Base-by-base conservation (phyloP, 2,797 vertebrate genomes). In the Anguilla megastoma region DNA sequence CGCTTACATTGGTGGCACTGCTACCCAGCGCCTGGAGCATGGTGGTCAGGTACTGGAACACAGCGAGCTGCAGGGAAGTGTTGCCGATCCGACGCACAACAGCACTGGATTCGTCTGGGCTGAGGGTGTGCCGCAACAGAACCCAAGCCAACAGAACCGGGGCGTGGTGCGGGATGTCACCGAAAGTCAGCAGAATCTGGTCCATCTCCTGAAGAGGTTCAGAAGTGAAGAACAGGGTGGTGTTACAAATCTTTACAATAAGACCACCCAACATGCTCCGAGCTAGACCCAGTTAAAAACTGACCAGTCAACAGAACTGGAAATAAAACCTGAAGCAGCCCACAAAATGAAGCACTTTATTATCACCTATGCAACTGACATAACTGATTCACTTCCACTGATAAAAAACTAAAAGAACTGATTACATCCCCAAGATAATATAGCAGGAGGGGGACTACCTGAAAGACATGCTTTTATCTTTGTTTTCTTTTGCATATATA, bases 81-180 rank as follows among this genome's bases (percentile, higher is more conserved):
- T 97, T 98, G 56, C 98, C 98, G 90, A 99, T 96, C 87, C 96
- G 97, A 91, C 97, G 95, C 92, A 99, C 93, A 54, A 97, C 90
- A 0, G 93, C 95, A 74, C 95, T 94, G 1, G 97, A 94, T 90
- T 98, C 97, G 0, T 99, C 98, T 0, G 97, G 95, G 91, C 93
- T 96, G 88, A 99, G 92, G 0, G 98, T 98, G 94, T 99, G 98
- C 84, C 98, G 97, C 86, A 99, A 95, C 83, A 99, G 96, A 87
- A 98, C 98, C 99, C 99, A 99, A 27, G 98, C 97, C 94, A 99
- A 92, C 90, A 99, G 96, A 90, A 99, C 97, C 0, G 97, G 97
- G 0, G 97, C 97, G 0, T 99, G 98, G 91, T 99, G 98, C 5
- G 96, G 93, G 90, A 98, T 96, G 92, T 99, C 98, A 6, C 99